A percentile compares a stretch with the other conserved stretches of the same genome.
phyloP scores from a whole-genome alignment of 2,113 vertebrate species.

The Atractosteus spatula region DNA sequence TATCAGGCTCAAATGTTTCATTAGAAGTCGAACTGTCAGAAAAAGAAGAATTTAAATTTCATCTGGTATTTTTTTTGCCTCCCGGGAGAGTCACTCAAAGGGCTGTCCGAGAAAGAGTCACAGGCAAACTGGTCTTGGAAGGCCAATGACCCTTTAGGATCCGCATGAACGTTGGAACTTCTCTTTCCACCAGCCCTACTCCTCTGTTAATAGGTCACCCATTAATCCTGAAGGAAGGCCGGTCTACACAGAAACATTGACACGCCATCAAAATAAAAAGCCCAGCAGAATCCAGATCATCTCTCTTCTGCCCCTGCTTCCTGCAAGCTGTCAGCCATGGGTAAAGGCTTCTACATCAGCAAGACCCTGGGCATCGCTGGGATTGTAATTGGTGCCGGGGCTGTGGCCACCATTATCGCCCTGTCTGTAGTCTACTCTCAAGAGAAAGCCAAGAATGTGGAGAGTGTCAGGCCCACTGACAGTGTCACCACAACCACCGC shows the following conservation, averaged over 20 bases:
- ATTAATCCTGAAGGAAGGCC: constrained; percentile 48
- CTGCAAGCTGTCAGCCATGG: constrained; percentile 63
- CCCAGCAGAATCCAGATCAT: background rate
- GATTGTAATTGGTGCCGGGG: constrained; percentile 55
- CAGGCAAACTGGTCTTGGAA: too few species aligned
- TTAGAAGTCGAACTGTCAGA: too few species aligned
- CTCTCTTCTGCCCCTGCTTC: constrained; percentile 7
- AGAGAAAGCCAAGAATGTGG: constrained; percentile 63
- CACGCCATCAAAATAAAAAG: constrained; percentile 34
- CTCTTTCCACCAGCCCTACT: background rate
- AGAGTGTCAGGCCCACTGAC: background rate
- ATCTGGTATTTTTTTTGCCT: too few species aligned
- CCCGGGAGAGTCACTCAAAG: too few species aligned
- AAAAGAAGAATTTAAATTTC: too few species aligned
- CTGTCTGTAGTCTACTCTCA: constrained; percentile 77
- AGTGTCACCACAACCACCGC: accelerated
- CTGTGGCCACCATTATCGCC: constrained; percentile 73
- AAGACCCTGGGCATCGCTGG: constrained; percentile 63
- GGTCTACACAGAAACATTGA: constrained; percentile 1
- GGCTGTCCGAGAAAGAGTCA: too few species aligned
- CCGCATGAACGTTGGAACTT: background rate
- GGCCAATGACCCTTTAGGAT: too few species aligned
- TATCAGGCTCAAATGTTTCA: too few species aligned
- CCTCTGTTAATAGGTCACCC: constrained; percentile 58
- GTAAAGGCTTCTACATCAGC: constrained; percentile 81